phyloP scores from a whole-genome alignment of 2,888 invertebrate species.

The Trachelus iudaicus region DNA sequence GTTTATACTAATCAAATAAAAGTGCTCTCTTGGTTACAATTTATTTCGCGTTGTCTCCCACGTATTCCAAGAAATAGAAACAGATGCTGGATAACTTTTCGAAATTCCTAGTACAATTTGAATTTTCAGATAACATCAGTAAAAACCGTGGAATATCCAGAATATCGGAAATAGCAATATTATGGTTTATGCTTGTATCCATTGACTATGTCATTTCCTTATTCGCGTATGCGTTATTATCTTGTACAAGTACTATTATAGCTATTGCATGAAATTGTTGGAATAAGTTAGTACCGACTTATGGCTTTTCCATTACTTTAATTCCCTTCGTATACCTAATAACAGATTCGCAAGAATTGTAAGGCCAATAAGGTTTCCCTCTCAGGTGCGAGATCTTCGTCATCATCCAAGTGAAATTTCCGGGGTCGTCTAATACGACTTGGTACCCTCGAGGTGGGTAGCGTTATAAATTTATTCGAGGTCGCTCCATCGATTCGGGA shows the following conservation, averaged over 20 bases:
- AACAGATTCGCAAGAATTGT: neutral
- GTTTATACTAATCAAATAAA: neutral
- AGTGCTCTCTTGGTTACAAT: neutral
- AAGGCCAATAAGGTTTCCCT: neutral
- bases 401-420: conserved; percentile 32
- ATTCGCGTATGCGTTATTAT: neutral
- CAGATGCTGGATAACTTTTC: no score
- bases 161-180: neutral
- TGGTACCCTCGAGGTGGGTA: neutral
- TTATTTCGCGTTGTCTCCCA: neutral
- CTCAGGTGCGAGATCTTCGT: conserved; percentile 36
- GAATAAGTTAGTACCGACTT: neutral
- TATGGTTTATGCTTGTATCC: neutral
- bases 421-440: conserved; percentile 13
- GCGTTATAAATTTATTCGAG: conserved; percentile 52
- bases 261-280: neutral
- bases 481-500: conserved; percentile 58
- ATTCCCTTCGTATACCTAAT: neutral
- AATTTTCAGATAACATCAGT: neutral
- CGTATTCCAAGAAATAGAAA: neutral
- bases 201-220: neutral
- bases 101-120: neutral
- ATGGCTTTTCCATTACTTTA: neutral
- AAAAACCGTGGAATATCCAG: neutral
- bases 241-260: neutral